Evolutionary conservation across 2,888 invertebrate species (phyloP).

Genomic region (Synergus gifuensis): DNA sequence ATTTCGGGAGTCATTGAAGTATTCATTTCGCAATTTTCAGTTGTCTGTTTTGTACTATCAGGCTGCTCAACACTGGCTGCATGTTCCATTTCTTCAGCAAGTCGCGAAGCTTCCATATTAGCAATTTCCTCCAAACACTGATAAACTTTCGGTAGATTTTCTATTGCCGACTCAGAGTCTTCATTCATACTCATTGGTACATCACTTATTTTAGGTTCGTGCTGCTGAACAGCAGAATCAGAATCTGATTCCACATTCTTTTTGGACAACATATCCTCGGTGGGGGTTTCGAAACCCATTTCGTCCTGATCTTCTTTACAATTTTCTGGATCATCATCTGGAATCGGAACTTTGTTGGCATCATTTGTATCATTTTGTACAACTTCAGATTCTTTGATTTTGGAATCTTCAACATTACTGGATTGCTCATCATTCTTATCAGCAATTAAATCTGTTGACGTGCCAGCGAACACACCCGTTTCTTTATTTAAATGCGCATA

Average conservation of each 20-base stretch:
- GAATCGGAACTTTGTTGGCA: neutral
- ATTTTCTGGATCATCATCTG: slow-evolving; percentile 37
- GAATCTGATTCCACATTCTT: slow-evolving; percentile 69
- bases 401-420: slow-evolving; percentile 46
- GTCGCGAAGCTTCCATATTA: slow-evolving; percentile 22
- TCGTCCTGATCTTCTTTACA: slow-evolving; percentile 41
- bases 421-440: slow-evolving; percentile 26
- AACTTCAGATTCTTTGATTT: slow-evolving; percentile 46
- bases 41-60: neutral
- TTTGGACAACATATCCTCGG: slow-evolving; percentile 74
- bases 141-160: slow-evolving; percentile 36
- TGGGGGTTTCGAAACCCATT: slow-evolving; percentile 57
- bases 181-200: neutral
- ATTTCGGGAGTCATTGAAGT: neutral
- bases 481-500: slow-evolving; percentile 10
- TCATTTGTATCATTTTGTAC: slow-evolving; percentile 26
- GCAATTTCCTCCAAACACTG: slow-evolving; percentile 34
- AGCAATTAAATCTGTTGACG: slow-evolving; percentile 7
- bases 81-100: neutral
- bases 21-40: neutral
- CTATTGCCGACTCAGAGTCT: slow-evolving; percentile 21
- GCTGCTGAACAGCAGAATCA: neutral
- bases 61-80: neutral
- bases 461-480: slow-evolving; percentile 34
- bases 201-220: neutral